Conservation (phyloP, 2,888 invertebrate genomes). For the Pollenia angustigena region DNA sequence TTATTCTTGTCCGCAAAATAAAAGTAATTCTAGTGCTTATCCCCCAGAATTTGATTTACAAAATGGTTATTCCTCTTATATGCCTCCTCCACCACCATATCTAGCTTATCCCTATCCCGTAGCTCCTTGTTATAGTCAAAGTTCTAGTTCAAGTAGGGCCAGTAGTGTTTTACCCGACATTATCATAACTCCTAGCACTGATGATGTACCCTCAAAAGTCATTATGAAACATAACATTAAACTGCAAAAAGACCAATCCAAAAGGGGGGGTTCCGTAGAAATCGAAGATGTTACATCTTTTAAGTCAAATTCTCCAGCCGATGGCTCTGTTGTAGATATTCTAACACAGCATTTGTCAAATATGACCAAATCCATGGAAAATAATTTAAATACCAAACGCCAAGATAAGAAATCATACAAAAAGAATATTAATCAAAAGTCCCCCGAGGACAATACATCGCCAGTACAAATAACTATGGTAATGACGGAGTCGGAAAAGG, state of each 20-base stretch:
- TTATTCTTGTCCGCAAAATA: conserved; percentile 70
- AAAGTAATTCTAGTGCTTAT: conserved; percentile 21
- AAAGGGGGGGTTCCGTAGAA: conserved; percentile 77
- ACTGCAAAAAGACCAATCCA: conserved; percentile 76
- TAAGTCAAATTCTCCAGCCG: conserved; percentile 58
- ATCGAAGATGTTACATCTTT: conserved; percentile 76
- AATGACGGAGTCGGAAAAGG: conserved; percentile 37
- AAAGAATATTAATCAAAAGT: conserved; percentile 79
- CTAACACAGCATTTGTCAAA: conserved; percentile 80
- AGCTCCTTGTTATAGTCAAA: conserved; percentile 78
- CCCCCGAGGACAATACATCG: conserved; percentile 80
- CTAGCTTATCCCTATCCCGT: conserved; percentile 77
- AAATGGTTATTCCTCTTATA: conserved; percentile 74
- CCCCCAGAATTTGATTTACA: conserved; percentile 76
- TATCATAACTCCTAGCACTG: conserved; percentile 82
- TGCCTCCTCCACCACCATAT: conserved; percentile 75
- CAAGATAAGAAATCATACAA: conserved; percentile 79
- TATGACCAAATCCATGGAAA: conserved; percentile 77
- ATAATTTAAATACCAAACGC: conserved; percentile 78
- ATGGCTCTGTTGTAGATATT: conserved; percentile 79
- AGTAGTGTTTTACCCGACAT: conserved; percentile 82
- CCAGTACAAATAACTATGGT: conserved; percentile 72
- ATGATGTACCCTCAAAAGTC: conserved; percentile 81
- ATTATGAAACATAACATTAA: conserved; percentile 79
- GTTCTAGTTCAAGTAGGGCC: conserved; percentile 78